Evolutionary conservation across 2,797 vertebrate species (phyloP).

Genomic region (Phyllotis vaccarum): DNA sequence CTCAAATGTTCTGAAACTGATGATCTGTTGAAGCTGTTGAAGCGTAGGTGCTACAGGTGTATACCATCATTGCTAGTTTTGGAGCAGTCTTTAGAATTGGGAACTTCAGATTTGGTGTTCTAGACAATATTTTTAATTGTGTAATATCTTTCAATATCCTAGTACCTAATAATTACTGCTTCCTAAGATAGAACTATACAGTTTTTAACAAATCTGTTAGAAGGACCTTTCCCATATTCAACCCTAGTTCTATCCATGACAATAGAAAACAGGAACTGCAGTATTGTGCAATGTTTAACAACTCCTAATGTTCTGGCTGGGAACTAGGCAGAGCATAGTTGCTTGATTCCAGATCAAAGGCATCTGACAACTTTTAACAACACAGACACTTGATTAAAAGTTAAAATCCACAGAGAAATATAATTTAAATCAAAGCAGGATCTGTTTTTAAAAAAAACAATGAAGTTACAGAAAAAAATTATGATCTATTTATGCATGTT

Average conservation of each 20-base stretch:
- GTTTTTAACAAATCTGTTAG: conserved; percentile 39
- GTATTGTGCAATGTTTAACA: too few relatives aligned
- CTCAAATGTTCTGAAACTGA: background rate
- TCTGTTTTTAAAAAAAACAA: too few relatives aligned
- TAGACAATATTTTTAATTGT: background rate
- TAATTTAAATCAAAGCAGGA: background rate
- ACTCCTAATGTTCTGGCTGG: too few relatives aligned
- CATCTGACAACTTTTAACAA: background rate
- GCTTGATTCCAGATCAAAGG: background rate
- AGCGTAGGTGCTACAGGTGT: background rate
- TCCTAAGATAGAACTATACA: background rate
- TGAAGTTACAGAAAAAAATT: too few relatives aligned
- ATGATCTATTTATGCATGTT: too few relatives aligned
- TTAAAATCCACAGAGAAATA: background rate
- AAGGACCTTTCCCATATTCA: conserved; percentile 37
- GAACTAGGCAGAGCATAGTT: background rate
- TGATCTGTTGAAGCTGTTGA: background rate
- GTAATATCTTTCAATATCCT: background rate
- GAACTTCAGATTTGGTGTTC: background rate
- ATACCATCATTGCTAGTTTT: background rate
- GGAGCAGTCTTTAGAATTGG: background rate
- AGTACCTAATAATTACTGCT: background rate
- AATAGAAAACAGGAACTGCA: background rate
- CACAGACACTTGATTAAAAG: too few relatives aligned
- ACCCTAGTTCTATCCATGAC: background rate